Evolutionary conservation across 1,140 invertebrate species (phyloP).

Genomic region (Paramacrobiotus metropolitanus): DNA sequence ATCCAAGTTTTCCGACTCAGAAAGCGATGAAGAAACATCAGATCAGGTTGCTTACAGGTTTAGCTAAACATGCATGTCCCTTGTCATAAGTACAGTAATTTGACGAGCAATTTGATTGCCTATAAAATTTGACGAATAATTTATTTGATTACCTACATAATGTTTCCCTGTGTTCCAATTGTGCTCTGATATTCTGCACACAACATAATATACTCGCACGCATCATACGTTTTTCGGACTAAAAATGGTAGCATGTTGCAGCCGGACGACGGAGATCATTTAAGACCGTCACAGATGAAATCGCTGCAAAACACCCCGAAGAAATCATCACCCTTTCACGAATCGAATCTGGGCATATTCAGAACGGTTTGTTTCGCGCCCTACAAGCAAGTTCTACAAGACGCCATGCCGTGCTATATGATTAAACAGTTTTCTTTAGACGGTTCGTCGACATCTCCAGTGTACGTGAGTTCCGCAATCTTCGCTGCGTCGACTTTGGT

Average conservation of each 20-base stretch:
- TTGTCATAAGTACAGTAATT: neutral
- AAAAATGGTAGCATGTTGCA: neutral
- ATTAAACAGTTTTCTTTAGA: no score
- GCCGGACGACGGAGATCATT: neutral
- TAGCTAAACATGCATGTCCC: neutral
- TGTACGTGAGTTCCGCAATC: neutral
- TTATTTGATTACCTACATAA: neutral
- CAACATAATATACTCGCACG: neutral
- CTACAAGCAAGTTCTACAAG: neutral
- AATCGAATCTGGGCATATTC: neutral
- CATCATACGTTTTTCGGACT: neutral
- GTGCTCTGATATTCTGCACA: neutral
- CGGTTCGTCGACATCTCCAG: no score
- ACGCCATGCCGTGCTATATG: no score
- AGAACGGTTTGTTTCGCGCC: neutral
- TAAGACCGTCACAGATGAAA: neutral
- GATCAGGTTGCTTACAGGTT: neutral
- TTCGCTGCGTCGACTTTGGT: neutral
- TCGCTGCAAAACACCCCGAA: neutral
- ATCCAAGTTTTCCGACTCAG: neutral
- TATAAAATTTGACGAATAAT: neutral
- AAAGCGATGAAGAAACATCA: neutral
- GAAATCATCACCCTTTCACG: neutral
- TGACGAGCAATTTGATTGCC: neutral
- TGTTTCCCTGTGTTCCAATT: neutral